A percentile compares a stretch with the other conserved stretches of the same genome.
These are phyloP conservation scores for Anoplopoma fimbria DNA, from an alignment of 2,113 vertebrate genomes.

Conservation along the genomic window DNA sequence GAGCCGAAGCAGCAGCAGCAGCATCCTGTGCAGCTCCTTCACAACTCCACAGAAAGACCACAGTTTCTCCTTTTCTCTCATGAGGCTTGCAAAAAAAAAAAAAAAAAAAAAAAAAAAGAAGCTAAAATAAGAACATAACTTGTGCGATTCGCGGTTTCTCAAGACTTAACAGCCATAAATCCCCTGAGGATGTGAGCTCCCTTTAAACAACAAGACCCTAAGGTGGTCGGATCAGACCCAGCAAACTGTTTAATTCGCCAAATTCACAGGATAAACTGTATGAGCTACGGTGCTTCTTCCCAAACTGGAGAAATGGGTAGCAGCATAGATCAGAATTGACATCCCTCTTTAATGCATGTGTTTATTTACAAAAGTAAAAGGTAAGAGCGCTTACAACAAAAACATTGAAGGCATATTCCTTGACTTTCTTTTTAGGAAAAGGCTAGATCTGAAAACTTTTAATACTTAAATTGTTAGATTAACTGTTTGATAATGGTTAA, in stretches of 20 bases:
- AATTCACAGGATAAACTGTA: slow-evolving; percentile 8
- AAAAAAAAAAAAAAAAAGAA: too few species aligned
- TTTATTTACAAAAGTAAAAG: background rate
- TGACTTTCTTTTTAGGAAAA: background rate
- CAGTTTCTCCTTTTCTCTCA: slow-evolving; percentile 14
- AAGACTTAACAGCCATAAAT: slow-evolving; percentile 37
- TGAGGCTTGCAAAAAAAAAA: background rate
- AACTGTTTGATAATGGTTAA: background rate
- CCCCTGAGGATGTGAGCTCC: slow-evolving; percentile 8
- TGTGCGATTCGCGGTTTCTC: slow-evolving; percentile 45
- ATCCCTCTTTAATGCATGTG: accelerated
- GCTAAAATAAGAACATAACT: slow-evolving; percentile 42
- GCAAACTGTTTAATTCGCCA: slow-evolving; percentile 27
- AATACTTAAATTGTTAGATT: background rate
- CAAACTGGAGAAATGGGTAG: slow-evolving; percentile 22
- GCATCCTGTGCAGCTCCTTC: slow-evolving; percentile 14
- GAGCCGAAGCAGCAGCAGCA: slow-evolving; percentile 8
- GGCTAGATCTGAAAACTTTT: background rate
- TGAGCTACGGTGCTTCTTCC: background rate
- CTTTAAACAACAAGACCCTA: slow-evolving; percentile 23
- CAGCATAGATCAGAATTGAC: background rate
- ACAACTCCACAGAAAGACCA: slow-evolving; percentile 19
- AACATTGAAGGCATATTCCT: background rate
- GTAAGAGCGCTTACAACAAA: background rate
- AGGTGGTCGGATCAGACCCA: slow-evolving; percentile 34